Conservation (phyloP, 2,113 vertebrate genomes). For the Phylloscopus whistleri region DNA sequence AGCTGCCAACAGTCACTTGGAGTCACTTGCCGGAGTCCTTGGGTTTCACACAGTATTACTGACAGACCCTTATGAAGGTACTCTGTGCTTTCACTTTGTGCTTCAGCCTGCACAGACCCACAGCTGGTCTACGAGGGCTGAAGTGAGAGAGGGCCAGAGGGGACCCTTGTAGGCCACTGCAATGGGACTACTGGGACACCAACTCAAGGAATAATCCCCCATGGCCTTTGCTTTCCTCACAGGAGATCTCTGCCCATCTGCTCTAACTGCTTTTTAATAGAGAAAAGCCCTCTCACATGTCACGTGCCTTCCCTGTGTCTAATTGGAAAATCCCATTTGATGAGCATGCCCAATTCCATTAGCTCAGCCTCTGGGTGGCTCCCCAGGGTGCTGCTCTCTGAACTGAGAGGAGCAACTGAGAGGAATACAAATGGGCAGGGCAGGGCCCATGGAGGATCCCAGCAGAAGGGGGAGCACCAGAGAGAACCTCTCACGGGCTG, state of each 20-base stretch:
- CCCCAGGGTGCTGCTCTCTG: slow-evolving; percentile 12
- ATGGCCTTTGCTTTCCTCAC: neutral
- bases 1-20: neutral
- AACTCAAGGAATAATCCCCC: neutral
- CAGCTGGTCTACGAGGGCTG: neutral
- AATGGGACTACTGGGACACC: neutral
- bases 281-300: neutral
- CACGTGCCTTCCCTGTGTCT: neutral
- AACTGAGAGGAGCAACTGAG: neutral
- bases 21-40: neutral
- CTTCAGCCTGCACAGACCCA: neutral
- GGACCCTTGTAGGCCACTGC: neutral
- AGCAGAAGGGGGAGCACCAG: neutral
- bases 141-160: neutral
- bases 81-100: neutral
- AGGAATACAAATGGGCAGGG: neutral
- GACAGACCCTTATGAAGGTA: neutral
- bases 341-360: neutral
- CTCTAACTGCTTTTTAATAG: neutral
- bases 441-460: neutral
- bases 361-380: neutral
- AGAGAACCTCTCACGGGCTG: neutral
- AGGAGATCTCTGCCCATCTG: slow-evolving; percentile 27
- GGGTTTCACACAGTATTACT: neutral
- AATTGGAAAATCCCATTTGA: slow-evolving; percentile 31